phyloP scores from a whole-genome alignment of 2,797 vertebrate genomes.

The Antrozous pallidus region DNA sequence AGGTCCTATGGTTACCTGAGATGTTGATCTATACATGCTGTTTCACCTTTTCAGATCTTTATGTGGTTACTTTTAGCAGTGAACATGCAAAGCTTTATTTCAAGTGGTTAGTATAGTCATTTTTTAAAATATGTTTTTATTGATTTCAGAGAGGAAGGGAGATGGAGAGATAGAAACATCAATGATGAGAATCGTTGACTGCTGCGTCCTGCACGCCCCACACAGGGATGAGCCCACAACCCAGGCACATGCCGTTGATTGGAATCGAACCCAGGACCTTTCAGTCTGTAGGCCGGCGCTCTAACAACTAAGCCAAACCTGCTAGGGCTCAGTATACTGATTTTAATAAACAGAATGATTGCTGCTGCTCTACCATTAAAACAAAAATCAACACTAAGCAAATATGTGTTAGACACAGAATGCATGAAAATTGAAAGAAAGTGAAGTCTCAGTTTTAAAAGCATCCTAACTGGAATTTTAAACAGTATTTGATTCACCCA shows the following conservation, averaged over 20 bases:
- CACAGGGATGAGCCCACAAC: no score
- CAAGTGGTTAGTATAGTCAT: background rate
- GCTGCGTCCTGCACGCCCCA: no score
- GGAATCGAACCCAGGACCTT: no score
- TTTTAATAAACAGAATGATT: background rate
- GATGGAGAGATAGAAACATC: no score
- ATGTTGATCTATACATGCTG: background rate
- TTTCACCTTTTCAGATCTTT: background rate
- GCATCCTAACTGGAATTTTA: background rate
- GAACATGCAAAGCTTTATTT: background rate
- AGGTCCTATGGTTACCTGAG: constrained; percentile 22
- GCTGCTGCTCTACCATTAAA: background rate
- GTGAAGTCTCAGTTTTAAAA: background rate
- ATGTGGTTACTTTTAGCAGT: constrained; percentile 6
- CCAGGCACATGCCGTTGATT: no score
- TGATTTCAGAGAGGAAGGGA: no score
- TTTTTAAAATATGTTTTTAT: background rate
- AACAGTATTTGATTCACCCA: background rate
- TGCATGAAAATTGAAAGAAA: background rate
- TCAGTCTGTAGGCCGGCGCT: no score
- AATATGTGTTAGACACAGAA: background rate
- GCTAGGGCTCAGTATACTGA: background rate
- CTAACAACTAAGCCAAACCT: no score
- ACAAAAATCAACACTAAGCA: background rate
- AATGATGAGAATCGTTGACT: no score